A percentile compares a stretch with the other conserved stretches of the same genome.
Conservation (phyloP, 2,797 vertebrate genomes). For the Gallirallus australis region DNA sequence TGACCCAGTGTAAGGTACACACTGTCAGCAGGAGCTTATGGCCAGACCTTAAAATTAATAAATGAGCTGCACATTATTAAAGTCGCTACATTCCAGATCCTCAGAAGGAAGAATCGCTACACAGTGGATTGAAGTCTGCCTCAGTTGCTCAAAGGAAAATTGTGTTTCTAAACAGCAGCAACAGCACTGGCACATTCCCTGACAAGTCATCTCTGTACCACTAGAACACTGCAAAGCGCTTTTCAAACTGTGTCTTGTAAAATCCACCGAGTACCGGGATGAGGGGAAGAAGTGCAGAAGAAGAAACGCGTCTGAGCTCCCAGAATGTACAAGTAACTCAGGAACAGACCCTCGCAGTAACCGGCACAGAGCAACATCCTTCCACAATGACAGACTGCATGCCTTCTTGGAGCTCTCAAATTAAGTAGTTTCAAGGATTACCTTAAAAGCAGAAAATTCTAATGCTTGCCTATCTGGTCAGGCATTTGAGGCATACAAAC, state of each 20-base stretch:
- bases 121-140: not conserved
- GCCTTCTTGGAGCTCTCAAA: not conserved
- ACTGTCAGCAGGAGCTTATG: not conserved
- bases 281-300: not conserved
- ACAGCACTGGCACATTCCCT: not conserved
- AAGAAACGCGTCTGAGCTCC: not conserved
- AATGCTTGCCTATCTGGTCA: not conserved
- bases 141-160: not conserved
- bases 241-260: not conserved
- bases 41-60: not conserved
- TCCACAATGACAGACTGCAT: rapidly evolving
- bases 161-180: not conserved
- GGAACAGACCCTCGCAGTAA: not conserved
- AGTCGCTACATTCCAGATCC: not conserved
- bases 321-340: not conserved
- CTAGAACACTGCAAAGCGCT: not conserved
- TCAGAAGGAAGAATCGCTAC: not conserved
- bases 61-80: not conserved
- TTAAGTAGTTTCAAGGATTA: not conserved
- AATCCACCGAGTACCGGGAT: not conserved
- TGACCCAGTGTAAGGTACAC: not conserved
- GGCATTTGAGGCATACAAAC: not conserved
- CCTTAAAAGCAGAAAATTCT: not conserved
- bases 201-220: rapidly evolving
- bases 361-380: not conserved